These are phyloP conservation scores for Lithophane leautieri DNA, from an alignment of 2,888 invertebrate genomes.

Conservation along the genomic window DNA sequence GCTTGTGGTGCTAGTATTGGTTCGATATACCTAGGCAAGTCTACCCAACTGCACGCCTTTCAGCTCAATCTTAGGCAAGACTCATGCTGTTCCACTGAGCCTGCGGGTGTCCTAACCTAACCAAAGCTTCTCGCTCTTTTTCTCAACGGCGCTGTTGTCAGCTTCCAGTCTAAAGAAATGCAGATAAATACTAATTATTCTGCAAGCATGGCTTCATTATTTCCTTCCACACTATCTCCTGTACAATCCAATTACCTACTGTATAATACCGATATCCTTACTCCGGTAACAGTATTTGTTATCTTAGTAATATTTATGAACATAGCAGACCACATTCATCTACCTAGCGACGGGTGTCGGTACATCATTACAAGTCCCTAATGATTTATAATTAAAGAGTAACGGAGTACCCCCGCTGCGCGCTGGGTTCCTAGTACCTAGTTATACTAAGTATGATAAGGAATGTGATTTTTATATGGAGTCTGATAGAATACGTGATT, in stretches of 20 bases:
- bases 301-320: constrained; percentile 52
- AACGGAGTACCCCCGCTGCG: constrained; percentile 33
- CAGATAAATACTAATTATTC: neutral
- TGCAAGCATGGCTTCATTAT: constrained; percentile 14
- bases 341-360: neutral
- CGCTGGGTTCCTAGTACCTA: constrained; percentile 42
- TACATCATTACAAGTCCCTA: constrained; percentile 39
- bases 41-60: neutral
- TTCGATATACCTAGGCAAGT: too few species aligned
- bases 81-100: neutral
- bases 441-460: neutral
- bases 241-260: constrained; percentile 42
- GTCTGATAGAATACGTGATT: neutral
- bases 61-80: neutral
- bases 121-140: too few species aligned
- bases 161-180: neutral
- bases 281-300: constrained; percentile 5
- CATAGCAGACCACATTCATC: constrained; percentile 50
- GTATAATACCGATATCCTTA: constrained; percentile 25
- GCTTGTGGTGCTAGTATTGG: too few species aligned
- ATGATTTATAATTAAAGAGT: constrained; percentile 62
- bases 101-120: neutral
- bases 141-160: too few species aligned
- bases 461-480: constrained; percentile 13
- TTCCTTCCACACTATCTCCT: neutral